Percentiles rank a stretch among this genome's conserved stretches.
These are phyloP conservation scores for Bembecia ichneumoniformis DNA, from an alignment of 2,888 invertebrate genomes.

Conservation along the genomic window DNA sequence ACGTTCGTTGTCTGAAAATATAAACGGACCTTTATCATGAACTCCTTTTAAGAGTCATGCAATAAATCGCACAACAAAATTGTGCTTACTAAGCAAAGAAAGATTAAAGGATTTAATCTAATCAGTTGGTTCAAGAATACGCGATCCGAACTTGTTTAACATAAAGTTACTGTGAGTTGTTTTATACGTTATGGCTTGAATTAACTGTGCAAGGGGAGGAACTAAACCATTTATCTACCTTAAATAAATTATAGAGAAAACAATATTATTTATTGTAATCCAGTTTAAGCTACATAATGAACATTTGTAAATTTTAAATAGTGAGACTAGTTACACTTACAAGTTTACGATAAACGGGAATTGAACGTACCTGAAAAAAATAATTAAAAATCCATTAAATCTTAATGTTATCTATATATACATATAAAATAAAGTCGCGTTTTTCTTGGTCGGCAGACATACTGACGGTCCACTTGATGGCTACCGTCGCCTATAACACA, in stretches of 20 bases:
- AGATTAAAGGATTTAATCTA: conserved; percentile 67
- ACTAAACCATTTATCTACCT: not conserved
- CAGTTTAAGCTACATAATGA: not conserved
- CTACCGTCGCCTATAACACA: no score
- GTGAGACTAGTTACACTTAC: not conserved
- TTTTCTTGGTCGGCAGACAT: no score
- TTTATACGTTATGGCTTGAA: conserved; percentile 36
- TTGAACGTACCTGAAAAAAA: conserved; percentile 39
- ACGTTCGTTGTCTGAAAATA: no score
- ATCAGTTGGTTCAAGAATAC: conserved; percentile 45
- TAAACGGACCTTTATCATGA: no score
- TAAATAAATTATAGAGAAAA: not conserved
- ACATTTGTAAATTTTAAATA: not conserved
- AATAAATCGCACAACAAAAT: conserved; percentile 59
- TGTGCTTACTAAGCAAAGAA: conserved; percentile 56
- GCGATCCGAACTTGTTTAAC: conserved; percentile 33
- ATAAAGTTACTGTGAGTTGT: conserved; percentile 62
- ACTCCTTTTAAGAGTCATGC: conserved; percentile 47
- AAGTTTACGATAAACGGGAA: not conserved
- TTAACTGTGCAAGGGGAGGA: conserved; percentile 18
- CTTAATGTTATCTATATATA: not conserved
- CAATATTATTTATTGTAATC: not conserved
- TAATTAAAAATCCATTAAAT: conserved; percentile 9
- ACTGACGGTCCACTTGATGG: no score
- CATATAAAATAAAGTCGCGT: not conserved